Percentiles rank a stretch among this genome's conserved stretches.
These are phyloP conservation scores for Loripinus fragilis DNA, from an alignment of 2,888 invertebrate genomes.

Conservation along the genomic window DNA sequence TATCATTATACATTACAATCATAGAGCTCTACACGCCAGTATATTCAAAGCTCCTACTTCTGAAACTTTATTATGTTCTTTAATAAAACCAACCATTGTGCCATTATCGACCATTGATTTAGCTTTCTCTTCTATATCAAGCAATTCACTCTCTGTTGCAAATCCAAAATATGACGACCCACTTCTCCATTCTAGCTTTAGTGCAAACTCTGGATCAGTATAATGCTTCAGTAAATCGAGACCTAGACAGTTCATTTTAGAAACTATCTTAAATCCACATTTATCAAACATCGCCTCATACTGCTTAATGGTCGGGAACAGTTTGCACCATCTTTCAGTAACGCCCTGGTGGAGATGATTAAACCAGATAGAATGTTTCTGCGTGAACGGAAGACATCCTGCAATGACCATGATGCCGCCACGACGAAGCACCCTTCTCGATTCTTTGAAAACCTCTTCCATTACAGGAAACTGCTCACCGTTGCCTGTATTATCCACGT, in stretches of 20 bases:
- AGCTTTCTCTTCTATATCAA: neutral
- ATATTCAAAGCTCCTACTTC: neutral
- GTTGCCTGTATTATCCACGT: neutral
- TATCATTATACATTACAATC: too few relatives aligned
- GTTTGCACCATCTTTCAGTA: neutral
- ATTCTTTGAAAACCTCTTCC: neutral
- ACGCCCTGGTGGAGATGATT: neutral
- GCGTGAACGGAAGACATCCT: neutral
- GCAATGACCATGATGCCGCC: neutral
- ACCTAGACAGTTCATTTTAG: too few relatives aligned
- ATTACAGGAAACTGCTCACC: neutral
- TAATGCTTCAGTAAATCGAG: neutral
- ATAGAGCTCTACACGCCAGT: neutral
- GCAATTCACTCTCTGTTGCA: conserved; percentile 34
- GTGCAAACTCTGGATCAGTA: conserved; percentile 17
- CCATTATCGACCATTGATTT: neutral
- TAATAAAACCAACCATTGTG: neutral
- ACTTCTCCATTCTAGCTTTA: conserved; percentile 27
- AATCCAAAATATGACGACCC: neutral
- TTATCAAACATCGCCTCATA: neutral
- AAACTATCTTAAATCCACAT: neutral
- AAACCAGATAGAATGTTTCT: neutral
- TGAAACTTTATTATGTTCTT: neutral
- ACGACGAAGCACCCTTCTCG: neutral
- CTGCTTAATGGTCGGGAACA: neutral